Base-by-base conservation (phyloP, 2,113 vertebrate genomes). In the Gavialis gangeticus region DNA sequence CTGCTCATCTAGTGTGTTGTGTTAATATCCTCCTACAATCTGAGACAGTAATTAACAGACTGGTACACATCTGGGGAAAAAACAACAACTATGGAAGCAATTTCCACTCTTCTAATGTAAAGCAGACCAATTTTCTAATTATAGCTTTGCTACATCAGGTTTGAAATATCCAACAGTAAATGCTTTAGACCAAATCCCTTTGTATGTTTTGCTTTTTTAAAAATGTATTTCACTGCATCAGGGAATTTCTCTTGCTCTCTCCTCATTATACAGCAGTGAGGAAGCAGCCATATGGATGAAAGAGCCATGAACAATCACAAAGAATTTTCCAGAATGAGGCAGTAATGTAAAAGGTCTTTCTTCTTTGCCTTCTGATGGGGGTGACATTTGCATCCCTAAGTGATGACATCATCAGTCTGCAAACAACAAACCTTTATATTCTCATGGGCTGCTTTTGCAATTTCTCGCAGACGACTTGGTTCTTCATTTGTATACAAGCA, bases 351-450 rank as follows among this genome's bases (percentile, higher is more conserved):
- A 96, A 96, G 93, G 84, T 86, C 95, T 95, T 96, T 97, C 84
- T 97, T 97, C 94, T 95, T 79, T 69, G 75, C 63, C 64, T 56
- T 90, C 84, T 83, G 58, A 71, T 58, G 19, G 84, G 62, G 91
- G 75, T 0, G 82, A 75, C 85, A 85, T 97, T 97, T 96, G 82
- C 96, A 95, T 97, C 96, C 88, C 84, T 1, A 4, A 96, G 75
- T 77, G 22, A 91, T 97, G 96, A 97, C 96, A 96, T 96, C 91
- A 92, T 79, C 90, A 92, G 55, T 69, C 75, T 1, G 9, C 55
- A 77, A 95, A 97, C 96, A 97, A 91, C 96, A 96, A 88, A 78
- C 54, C 93, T 95, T 97, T 97, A 88, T 97, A 79, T 24, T 69
- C 62, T 25, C 37, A 79, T 3, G 28, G 46, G 82, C 2, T 5